Base-by-base conservation (phyloP, 2,888 invertebrate species). In the Dichetophora obliterata region DNA sequence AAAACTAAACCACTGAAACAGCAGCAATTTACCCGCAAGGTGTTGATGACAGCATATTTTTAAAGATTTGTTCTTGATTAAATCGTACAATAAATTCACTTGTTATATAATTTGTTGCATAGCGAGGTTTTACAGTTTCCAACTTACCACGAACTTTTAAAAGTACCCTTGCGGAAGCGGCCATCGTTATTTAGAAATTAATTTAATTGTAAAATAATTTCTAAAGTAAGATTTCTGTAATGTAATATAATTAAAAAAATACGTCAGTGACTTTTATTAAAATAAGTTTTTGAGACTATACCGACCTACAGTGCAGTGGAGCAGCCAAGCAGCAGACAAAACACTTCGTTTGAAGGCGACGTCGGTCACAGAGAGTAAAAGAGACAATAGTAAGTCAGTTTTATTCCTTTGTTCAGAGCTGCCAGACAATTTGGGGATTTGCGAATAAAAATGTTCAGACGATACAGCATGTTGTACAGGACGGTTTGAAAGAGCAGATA, bases 111-210 rank as follows among this genome's bases (percentile, higher is more conserved):
- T 83, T 84, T 81, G 77, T 76, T 66, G 24, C 16, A 54, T 68
- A 63, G 50, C 37, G 57, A 59, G 66, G 54, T 34, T 65, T 24
- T 37, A 63, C n/a, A 24, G 16, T 4, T 80, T 80, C 14, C 54
- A 22, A 83, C 87, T 90, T 90, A 92, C 92, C 92, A 90, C 91
- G 91, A 81, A 91, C 89, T 85, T 91, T 91, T 82, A 91, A 90
- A 84, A 92, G 90, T 89, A 91, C 90, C 87, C 92, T 90, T 82
- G 91, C 90, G 82, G 92, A 90, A 83, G 91, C 91, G 86, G 92
- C 92, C 92, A 92, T 92, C 86, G 84, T 76, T 78, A 63, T 74
- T 75, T 79, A 34, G 6, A n/a, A 31, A n/a, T 66, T 54, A 24
- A 2, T 59, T 71, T 37, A 34, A 24, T 37, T 59, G 5, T 14